phyloP scores from a whole-genome alignment of 1,140 invertebrate species.

The Chrysoperla carnea region DNA sequence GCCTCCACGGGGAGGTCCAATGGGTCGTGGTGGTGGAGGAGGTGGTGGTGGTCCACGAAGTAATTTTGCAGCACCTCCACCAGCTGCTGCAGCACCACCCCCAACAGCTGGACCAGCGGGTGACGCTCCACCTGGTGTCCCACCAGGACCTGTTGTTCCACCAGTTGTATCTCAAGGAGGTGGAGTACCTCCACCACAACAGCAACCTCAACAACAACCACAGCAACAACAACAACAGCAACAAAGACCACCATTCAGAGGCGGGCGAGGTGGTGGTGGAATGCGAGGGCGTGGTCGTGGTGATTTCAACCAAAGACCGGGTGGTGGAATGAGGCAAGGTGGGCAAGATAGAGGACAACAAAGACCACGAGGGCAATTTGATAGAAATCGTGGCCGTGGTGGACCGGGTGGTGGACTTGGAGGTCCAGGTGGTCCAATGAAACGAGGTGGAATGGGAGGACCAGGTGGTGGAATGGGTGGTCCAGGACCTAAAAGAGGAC shows the following conservation, averaged over 20 bases:
- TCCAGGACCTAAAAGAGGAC: constrained; percentile 8
- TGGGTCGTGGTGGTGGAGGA: constrained; percentile 9
- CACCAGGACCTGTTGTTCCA: too few species aligned
- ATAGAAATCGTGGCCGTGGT: constrained; percentile 5
- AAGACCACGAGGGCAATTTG: constrained; percentile 5
- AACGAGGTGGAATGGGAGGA: not conserved
- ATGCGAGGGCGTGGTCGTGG: not conserved
- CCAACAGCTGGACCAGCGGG: not conserved
- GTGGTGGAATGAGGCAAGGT: constrained; percentile 2
- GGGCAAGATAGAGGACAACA: constrained; percentile 1
- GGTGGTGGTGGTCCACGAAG: constrained; percentile 4
- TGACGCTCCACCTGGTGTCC: not conserved
- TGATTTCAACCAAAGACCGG: not conserved
- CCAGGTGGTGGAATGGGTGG: constrained; percentile 1
- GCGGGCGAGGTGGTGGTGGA: not conserved
- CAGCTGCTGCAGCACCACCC: not conserved
- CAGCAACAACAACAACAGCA: not conserved
- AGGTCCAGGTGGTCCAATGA: constrained; percentile 3
- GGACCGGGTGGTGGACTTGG: constrained; percentile 3
- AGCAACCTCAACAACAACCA: not conserved
- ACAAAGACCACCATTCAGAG: not conserved
- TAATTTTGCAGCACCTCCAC: not conserved
- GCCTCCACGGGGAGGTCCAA: not conserved
- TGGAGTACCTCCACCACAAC: not conserved
- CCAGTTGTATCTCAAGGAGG: not conserved